A percentile compares a stretch with the other conserved stretches of the same genome.
These are phyloP conservation scores for Mycteria americana DNA, from an alignment of 2,797 vertebrate species.

Conservation along the genomic window DNA sequence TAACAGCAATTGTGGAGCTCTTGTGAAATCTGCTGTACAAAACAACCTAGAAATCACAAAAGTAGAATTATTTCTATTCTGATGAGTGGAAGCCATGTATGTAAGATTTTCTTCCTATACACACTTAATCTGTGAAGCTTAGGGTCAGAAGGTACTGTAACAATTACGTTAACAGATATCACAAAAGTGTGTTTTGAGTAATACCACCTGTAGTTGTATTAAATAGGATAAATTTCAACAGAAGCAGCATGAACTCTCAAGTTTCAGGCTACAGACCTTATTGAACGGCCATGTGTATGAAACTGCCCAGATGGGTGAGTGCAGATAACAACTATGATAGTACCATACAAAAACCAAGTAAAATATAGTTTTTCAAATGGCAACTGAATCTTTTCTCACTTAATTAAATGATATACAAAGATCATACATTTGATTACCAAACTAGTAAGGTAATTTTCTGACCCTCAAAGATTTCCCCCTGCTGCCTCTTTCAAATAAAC, in stretches of 20 bases:
- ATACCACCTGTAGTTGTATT: not conserved
- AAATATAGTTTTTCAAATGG: not conserved
- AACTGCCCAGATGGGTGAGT: not conserved
- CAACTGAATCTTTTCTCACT: not conserved
- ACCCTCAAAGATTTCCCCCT: not conserved
- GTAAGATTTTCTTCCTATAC: not conserved
- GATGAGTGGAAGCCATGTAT: not conserved
- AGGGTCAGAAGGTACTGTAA: not conserved
- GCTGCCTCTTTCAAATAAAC: not conserved
- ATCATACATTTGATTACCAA: not conserved
- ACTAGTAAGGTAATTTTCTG: not conserved
- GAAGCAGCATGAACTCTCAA: not conserved
- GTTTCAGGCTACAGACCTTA: not conserved
- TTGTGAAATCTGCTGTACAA: not conserved
- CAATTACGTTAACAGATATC: not conserved
- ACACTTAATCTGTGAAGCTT: not conserved
- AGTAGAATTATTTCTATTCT: not conserved
- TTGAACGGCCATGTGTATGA: not conserved
- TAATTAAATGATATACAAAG: not conserved
- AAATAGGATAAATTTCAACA: not conserved
- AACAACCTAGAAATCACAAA: not conserved
- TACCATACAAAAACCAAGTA: not conserved
- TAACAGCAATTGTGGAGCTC: not conserved
- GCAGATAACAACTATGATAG: not conserved
- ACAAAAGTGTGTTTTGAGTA: not conserved